Conservation (phyloP, 2,797 vertebrate genomes). For the Clamator glandarius region DNA sequence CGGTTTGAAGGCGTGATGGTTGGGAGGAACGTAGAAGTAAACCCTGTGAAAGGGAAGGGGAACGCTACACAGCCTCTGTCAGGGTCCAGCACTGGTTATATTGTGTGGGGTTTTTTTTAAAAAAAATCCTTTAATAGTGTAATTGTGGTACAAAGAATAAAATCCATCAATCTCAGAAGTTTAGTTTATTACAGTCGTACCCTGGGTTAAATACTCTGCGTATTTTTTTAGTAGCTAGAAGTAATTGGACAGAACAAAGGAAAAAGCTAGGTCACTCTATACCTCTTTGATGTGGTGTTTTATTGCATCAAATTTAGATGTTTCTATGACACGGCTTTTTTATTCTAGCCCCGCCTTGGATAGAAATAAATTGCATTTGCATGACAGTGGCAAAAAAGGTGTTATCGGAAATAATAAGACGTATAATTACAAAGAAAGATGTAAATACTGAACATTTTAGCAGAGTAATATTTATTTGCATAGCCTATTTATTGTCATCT, state of each 20-base stretch:
- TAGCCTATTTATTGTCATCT: constrained; percentile 79
- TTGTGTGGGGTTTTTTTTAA: background rate
- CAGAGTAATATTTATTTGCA: constrained; percentile 82
- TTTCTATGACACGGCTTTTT: constrained; percentile 48
- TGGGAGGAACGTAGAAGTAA: background rate
- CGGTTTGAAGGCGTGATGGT: background rate
- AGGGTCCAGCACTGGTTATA: background rate
- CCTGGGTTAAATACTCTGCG: background rate
- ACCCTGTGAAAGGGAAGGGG: background rate
- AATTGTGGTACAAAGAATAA: background rate
- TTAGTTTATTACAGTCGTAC: background rate
- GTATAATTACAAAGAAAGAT: constrained; percentile 59
- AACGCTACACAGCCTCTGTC: background rate
- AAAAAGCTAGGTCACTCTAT: background rate
- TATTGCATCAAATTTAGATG: constrained; percentile 16
- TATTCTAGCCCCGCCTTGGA: constrained; percentile 42
- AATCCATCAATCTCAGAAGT: background rate
- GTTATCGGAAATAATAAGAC: constrained; percentile 58
- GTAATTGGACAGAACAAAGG: background rate
- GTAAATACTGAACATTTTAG: constrained; percentile 79
- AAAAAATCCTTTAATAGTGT: background rate
- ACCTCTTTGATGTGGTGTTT: background rate
- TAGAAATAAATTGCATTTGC: constrained; percentile 56
- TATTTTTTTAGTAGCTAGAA: background rate
- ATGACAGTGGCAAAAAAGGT: constrained; percentile 15